Percentiles rank a stretch among this genome's conserved stretches.
Conservation (phyloP, 1,140 invertebrate species). For the Pogonomyrmex californicus region DNA sequence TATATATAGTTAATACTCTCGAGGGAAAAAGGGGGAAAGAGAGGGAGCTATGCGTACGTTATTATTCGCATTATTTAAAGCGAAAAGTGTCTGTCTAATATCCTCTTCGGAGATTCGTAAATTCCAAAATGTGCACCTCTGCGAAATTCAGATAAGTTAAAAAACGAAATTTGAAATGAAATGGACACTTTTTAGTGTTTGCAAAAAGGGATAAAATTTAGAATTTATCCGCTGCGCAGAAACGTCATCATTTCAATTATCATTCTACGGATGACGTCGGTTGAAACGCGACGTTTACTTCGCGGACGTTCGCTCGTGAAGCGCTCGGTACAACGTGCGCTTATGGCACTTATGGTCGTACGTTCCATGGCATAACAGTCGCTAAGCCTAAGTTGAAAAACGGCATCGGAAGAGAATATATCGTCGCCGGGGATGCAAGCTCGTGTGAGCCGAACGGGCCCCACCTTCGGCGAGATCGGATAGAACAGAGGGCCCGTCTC, state of each 20-base stretch:
- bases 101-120: not conserved
- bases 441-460: conserved; percentile 28
- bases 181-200: too few relatives aligned
- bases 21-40: not conserved
- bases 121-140: too few relatives aligned
- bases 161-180: too few relatives aligned
- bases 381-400: conserved; percentile 30
- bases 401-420: conserved; percentile 61
- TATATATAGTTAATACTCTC: not conserved
- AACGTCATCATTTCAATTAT: not conserved
- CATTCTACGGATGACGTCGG: not conserved
- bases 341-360: too few relatives aligned
- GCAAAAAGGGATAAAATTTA: too few relatives aligned
- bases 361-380: conserved; percentile 40
- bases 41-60: not conserved
- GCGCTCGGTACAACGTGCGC: not conserved
- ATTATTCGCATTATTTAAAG: not conserved
- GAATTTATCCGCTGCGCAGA: not conserved
- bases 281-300: not conserved
- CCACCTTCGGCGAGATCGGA: conserved; percentile 47
- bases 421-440: conserved; percentile 50
- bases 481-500: conserved; percentile 36
- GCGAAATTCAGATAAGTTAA: too few relatives aligned
- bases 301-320: conserved; percentile 27
- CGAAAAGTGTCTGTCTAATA: not conserved